Evolutionary conservation across 2,113 vertebrate species (phyloP), one percentile per base, ranked within the genome.

Genomic region (Shinisaurus crocodilurus): DNA sequence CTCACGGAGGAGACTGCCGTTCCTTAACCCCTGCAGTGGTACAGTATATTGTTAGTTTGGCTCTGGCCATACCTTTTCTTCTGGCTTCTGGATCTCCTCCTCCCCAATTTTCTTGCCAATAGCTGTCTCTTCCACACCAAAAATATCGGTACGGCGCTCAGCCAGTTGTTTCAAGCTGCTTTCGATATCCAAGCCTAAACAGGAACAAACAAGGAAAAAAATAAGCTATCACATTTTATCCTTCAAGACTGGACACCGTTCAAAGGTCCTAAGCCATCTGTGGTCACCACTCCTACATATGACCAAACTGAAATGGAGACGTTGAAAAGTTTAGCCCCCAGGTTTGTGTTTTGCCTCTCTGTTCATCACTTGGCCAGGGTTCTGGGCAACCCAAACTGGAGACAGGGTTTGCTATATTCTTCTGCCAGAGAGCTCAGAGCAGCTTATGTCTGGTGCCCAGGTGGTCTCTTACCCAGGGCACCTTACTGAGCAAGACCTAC

Each of bases 31-130:
- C 60, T 29, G 18, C 2, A 16, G 2, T 7, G 20, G 0, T 29
- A 9, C 5, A 69, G 16, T 5, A 6, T 57, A 1, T 32, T 34
- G 13, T 2, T 2, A 57, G 10, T 7, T 18, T n/a, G 54, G 20
- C 13, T 79, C 20, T 50, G 32, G 63, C 5, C 6, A 3, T 93
- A 99, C 99, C 98, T 99, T 99, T 93, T 99, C 99, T 90, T 99
- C 99, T 4, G 99, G 99, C 93, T 99, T 99, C 97, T 99, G 99
- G 95, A 99, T 99, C 96, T 99, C 99, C 91, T 99, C 99, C 94
- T 99, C 99, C 3, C 99, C 99, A 0, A 99, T 99, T 98, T 99
- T 99, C 94, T 99, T 99, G 94, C 99, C 99, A 0, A 99, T 99
- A 90, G 99, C 99, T 0, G 99, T 99, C 95, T 99, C 99, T 88